phyloP scores from a whole-genome alignment of 2,797 vertebrate species.

The Sitta carolinensis region DNA sequence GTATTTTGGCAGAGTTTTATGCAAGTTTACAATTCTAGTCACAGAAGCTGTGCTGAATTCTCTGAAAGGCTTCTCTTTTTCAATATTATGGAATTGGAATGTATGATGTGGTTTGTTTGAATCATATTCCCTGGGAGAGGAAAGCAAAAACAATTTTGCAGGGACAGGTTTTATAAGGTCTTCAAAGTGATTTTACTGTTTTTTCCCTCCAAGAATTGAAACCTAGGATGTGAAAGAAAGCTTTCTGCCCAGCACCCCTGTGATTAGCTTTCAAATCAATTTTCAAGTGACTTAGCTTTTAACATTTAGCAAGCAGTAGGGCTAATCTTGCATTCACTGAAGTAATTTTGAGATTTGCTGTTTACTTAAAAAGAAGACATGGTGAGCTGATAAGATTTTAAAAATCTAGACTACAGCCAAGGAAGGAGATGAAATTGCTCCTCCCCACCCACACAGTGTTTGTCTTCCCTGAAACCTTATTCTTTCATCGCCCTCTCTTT shows the following conservation, averaged over 20 bases:
- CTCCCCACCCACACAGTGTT: background rate
- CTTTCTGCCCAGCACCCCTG: background rate
- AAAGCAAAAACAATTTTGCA: slow-evolving; percentile 4
- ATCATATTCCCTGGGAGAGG: slow-evolving; percentile 10
- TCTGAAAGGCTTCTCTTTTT: background rate
- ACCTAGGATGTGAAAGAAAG: background rate
- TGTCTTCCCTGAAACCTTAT: background rate
- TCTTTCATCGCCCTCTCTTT: slow-evolving; percentile 12
- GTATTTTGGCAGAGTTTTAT: background rate
- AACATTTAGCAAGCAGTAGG: background rate
- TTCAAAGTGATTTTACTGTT: slow-evolving; percentile 29
- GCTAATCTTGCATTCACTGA: background rate
- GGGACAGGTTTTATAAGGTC: background rate
- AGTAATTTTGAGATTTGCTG: background rate
- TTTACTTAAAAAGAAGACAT: background rate
- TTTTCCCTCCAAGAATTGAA: background rate
- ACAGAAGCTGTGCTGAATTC: slow-evolving; percentile 6
- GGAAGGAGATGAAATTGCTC: background rate
- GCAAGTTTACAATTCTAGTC: background rate
- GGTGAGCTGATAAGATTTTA: background rate
- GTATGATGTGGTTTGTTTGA: slow-evolving; percentile 40
- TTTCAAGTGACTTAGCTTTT: background rate
- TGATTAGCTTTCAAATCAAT: background rate
- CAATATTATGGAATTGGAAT: background rate
- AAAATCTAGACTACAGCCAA: background rate